Evolutionary conservation across 2,797 vertebrate genomes (phyloP), one percentile per base, ranked within the genome.

Genomic region (Melanotaenia maccullochi): DNA sequence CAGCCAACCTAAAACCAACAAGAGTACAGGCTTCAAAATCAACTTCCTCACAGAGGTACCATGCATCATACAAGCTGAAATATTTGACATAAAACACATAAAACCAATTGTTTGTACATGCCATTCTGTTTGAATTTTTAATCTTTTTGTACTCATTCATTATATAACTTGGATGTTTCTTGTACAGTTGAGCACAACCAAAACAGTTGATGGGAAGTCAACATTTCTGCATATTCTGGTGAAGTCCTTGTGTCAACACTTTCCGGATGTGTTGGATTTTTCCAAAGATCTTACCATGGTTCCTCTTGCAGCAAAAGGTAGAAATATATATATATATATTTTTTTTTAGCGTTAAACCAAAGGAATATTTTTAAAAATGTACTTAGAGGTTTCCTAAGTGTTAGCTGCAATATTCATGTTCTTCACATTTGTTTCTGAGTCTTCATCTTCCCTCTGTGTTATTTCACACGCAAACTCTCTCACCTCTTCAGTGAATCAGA

Each of bases 211-310:
- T 25, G 97, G 98, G 67, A 99, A 98, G 85, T 99, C 96, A 2
- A 99, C 98, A 1, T 99, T 99, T 90, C 94, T 99, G 73, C 97
- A 99, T 78, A 98, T 99, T 78, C 95, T 99, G 79, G 97, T 97
- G 93, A 99, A 98, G 94, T 99, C 98, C 0, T 93, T 99, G 60
- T 96, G 96, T 91, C 97, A 97, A 74, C 98, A 99, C 86, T 99
- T 99, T 86, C 98, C 98, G 0, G 97, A 98, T 58, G 96, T 99
- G 74, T 92, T 99, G 88, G 97, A 97, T 84, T 99, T 99, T 89
- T 93, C 96, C 91, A 97, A 97, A 95, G 97, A 99, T 69, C 95
- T 99, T 12, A 96, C 95, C 5, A 99, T 95, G 0, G 96, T 99
- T 90, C 94, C 95, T 52, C 95, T 96, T 0, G 97, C 98, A 86